Base-by-base conservation (phyloP, 30 jellyfish, hydroid and myxozoan species). In the Aurelia aurita region DNA sequence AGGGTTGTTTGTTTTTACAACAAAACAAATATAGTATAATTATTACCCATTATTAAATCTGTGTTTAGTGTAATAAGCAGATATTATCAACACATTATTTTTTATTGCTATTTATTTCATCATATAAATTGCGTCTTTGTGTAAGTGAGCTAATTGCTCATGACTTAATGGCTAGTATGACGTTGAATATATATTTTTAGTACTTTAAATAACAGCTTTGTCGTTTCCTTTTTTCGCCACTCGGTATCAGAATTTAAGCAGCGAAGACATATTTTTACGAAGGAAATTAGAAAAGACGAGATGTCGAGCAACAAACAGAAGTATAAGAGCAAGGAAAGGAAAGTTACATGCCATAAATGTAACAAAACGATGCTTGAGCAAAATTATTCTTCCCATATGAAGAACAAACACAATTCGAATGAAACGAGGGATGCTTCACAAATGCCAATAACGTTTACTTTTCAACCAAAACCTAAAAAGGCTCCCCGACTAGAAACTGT, bases 371-470 rank as follows among this genome's bases (percentile, higher is more conserved):
- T 62, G 74, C 74, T 62, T 45, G 74, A 62, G 35, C 74, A 62
- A 62, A 62, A 62, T 62, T 62, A 12, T 62, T 62, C 74, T 62
- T 22, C 74, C 14, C 81, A 69, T 69, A 69, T 69, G 59, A 26
- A 69, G 69, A 69, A 69, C 81, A 69, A 1, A 69, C 63, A 69
- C 45, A 29, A 69, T 69, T 69, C 81, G 3, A 69, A 35, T 69
- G 81, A 29, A 31, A 69, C 81, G 23, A 69, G 81, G 31, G 63
- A 69, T 69, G 81, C 81, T 44, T 69, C 81, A 44, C 81, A 69
- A 69, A 32, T 69, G 63, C 81, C 81, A 31, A n/a, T 69, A 69
- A 31, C 81, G 22, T 69, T 69, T 69, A 69, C 61, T 26, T 44
- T 69, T 69, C 81, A 69, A 69, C 63, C 81, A 3, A 69, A 69